Evolutionary conservation across 2,888 invertebrate species (phyloP), one percentile per base, ranked within the genome.

Genomic region (Drosophila rubida): DNA sequence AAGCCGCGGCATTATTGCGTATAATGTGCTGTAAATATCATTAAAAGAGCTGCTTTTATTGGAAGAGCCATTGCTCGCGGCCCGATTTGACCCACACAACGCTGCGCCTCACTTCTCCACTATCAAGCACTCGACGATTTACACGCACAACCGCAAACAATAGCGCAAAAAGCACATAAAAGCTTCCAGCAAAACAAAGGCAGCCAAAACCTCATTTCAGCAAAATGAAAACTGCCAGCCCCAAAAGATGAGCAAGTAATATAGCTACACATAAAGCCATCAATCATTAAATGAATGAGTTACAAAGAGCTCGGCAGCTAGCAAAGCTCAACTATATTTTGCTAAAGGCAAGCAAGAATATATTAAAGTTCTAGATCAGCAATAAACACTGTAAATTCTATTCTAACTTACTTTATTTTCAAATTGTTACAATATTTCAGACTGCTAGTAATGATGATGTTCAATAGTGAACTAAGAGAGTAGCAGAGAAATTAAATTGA

Each of bases 11-110:
- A 50, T 30, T 69, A 64, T 73, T 59, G 55, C 59, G 44, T 53
- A 57, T 57, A 65, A 69, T 55, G 27, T 51, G 50, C 46, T 44
- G 50, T 55, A 70, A 54, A 69, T 64, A 63, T 65, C 27, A 41
- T 53, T 49, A 55, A 54, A 60, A 55, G 32, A 50, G 68, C 0
- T 32, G 58, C 48, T 53, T 64, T 69, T 73, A 72, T 64, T 57
- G 37, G 11, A 22, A 48, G 42, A 6, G 69, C 42, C 30, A 4
- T 41, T 44, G 54, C 54, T 23, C 16, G 19, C 35, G 32, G 42
- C 58, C 54, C 32, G 22, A 42, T 71, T 53, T 37, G 22, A 14
- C 19, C 22, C 14, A 42, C 32, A 23, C 7, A 37, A 32, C 32
- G 32, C 27, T n/a, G 2, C 4, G 41, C 27, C 19, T 19, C 16